A percentile compares a stretch with the other conserved stretches of the same genome.
Conservation (phyloP, 2,888 invertebrate genomes). For the Papilio elwesi region DNA sequence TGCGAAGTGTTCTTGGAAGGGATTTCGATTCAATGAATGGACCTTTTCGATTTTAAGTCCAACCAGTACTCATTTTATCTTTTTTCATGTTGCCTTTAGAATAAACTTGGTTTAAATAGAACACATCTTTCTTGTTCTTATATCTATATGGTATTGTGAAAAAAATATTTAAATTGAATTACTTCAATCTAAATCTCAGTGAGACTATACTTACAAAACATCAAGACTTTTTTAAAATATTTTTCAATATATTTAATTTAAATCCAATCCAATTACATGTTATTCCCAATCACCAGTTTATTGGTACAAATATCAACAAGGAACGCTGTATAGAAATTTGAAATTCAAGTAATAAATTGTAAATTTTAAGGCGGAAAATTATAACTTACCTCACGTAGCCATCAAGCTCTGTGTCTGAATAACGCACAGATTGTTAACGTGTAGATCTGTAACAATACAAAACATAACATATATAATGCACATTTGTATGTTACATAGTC, state of each 20-base stretch:
- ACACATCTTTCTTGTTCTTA: no score
- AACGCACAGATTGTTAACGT: slow-evolving; percentile 5
- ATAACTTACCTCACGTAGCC: slow-evolving; percentile 30
- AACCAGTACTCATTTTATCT: slow-evolving; percentile 34
- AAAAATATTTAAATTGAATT: not conserved
- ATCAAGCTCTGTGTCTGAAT: slow-evolving; percentile 25
- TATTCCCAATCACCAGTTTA: not conserved
- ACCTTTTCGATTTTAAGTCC: slow-evolving; percentile 49
- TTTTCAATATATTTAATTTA: no score
- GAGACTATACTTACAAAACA: no score
- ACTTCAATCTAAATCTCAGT: no score
- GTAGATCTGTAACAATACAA: slow-evolving; percentile 40
- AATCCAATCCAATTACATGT: no score
- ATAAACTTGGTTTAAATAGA: slow-evolving; percentile 18
- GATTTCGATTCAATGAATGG: slow-evolving; percentile 67
- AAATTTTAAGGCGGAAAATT: not conserved
- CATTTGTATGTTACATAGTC: not conserved
- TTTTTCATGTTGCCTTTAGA: not conserved
- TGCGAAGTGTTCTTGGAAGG: slow-evolving; percentile 63
- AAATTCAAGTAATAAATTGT: not conserved
- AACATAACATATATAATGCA: not conserved
- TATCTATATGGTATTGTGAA: no score
- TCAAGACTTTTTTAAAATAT: no score
- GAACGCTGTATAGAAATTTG: not conserved
- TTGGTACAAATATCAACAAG: not conserved